phyloP scores from a whole-genome alignment of 2,113 vertebrate species.

The Suncus etruscus region DNA sequence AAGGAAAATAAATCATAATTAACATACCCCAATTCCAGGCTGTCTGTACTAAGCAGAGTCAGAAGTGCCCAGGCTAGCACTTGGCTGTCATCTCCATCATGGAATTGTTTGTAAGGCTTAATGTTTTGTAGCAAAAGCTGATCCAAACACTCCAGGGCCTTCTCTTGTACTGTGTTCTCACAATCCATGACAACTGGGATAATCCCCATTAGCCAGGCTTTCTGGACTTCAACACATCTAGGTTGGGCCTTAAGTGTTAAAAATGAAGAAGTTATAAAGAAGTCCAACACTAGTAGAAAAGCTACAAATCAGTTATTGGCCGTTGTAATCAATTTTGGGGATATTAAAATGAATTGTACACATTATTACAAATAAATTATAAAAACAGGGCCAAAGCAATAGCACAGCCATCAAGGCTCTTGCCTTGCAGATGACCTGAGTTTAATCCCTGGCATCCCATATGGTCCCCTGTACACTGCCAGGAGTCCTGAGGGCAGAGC shows the following conservation, averaged over 20 bases:
- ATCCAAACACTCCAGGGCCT: slow-evolving; percentile 93
- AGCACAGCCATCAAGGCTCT: too few species aligned
- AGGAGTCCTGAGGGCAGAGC: too few species aligned
- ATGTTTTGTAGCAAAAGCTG: slow-evolving; percentile 91
- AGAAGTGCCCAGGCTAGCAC: slow-evolving; percentile 93
- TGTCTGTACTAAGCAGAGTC: slow-evolving; percentile 89
- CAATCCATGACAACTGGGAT: slow-evolving; percentile 91
- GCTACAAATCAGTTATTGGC: background rate
- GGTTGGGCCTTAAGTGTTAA: slow-evolving; percentile 87
- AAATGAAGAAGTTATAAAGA: background rate
- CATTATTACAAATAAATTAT: background rate
- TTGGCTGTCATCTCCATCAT: slow-evolving; percentile 83
- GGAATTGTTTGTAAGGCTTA: slow-evolving; percentile 82
- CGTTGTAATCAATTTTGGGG: background rate
- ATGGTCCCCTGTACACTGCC: too few species aligned
- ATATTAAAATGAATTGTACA: background rate
- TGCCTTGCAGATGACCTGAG: too few species aligned
- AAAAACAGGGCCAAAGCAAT: too few species aligned
- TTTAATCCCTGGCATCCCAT: too few species aligned
- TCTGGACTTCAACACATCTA: slow-evolving; percentile 87
- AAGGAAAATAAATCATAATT: background rate
- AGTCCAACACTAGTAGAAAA: background rate
- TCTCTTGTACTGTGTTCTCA: slow-evolving; percentile 94
- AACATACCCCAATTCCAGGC: slow-evolving; percentile 91
- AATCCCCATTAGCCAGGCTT: slow-evolving; percentile 92